Evolutionary conservation across 2,113 vertebrate species (phyloP), one percentile per base, ranked within the genome.

Genomic region (Ctenodactylus gundi): DNA sequence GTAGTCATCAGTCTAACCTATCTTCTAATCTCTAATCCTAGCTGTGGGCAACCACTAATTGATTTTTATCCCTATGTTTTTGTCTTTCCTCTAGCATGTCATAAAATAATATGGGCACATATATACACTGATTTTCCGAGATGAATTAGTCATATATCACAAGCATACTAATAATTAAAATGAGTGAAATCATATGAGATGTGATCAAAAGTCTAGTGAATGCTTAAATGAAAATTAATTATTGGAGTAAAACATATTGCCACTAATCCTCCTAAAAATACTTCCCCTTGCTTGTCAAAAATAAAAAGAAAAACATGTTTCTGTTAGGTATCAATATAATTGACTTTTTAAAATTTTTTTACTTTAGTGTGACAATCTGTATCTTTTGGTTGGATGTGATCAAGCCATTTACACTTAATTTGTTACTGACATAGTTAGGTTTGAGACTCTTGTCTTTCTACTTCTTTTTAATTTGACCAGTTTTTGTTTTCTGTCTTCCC

Each of bases 241-340:
- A n/a, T n/a, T n/a, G n/a, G n/a, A n/a, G n/a, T n/a, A n/a, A n/a
- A n/a, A n/a, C n/a, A n/a, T n/a, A n/a, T n/a, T n/a, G n/a, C n/a
- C n/a, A n/a, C n/a, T n/a, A n/a, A n/a, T n/a, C n/a, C n/a, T n/a
- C n/a, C n/a, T n/a, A n/a, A n/a, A n/a, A n/a, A n/a, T n/a, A n/a
- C n/a, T 55, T 70, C 17, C 29, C 77, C 7, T 44, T 21, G 15
- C 49, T 4, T 65, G 62, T 89, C 36, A n/a, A 31, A 51, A 29
- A 25, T 39, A 31, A 36, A 55, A 12, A 41, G 36, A 60, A 41
- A 60, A 81, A 9, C 34, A 64, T 82, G 11, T 70, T 90, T 90
- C 14, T 92, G 89, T 86, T 88, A 83, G 83, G 23, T 55, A 76
- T 13, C 10, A 57, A 41, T 95, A 23, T 85, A 44, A 88, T 68